A percentile compares a stretch with the other conserved stretches of the same genome.
Conservation (phyloP, 2,113 vertebrate species). For the Trogon surrucura region DNA sequence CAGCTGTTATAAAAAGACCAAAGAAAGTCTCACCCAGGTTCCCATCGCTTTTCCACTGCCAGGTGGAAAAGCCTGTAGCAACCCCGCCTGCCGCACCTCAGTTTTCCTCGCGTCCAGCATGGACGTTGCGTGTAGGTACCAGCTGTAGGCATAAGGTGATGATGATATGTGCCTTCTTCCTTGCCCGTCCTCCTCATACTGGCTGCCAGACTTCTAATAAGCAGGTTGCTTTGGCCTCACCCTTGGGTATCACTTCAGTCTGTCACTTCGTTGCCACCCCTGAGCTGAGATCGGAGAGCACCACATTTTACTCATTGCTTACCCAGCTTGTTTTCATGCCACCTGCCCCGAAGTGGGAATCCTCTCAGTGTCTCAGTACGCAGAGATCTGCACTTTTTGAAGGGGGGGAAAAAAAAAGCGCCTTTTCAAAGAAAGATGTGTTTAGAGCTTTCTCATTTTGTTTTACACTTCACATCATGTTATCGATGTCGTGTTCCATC, state of each 20-base stretch:
- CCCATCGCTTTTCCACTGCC: not conserved
- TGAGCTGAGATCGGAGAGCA: not conserved
- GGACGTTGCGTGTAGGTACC: fast-evolving
- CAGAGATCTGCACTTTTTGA: not conserved
- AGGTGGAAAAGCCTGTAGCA: not conserved
- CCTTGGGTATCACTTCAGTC: not conserved
- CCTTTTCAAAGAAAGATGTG: not conserved
- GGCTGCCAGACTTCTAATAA: not conserved
- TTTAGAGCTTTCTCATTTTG: not conserved
- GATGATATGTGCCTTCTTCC: not conserved
- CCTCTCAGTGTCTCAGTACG: fast-evolving
- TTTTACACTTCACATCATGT: not conserved
- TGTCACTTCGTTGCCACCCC: not conserved
- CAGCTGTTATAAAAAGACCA: not conserved
- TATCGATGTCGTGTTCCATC: slow-evolving; percentile 1
- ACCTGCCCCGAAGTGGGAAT: not conserved
- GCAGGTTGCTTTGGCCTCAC: not conserved
- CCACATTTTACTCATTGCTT: not conserved
- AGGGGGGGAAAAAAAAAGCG: too few relatives aligned
- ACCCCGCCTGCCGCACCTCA: fast-evolving
- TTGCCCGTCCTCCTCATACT: too few relatives aligned
- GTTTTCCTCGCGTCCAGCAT: not conserved
- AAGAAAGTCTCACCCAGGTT: not conserved
- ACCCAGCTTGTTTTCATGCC: not conserved
- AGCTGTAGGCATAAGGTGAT: not conserved